Evolutionary conservation across 2,797 vertebrate species (phyloP), one percentile per base, ranked within the genome.

Genomic region (Gobio occitaniae): DNA sequence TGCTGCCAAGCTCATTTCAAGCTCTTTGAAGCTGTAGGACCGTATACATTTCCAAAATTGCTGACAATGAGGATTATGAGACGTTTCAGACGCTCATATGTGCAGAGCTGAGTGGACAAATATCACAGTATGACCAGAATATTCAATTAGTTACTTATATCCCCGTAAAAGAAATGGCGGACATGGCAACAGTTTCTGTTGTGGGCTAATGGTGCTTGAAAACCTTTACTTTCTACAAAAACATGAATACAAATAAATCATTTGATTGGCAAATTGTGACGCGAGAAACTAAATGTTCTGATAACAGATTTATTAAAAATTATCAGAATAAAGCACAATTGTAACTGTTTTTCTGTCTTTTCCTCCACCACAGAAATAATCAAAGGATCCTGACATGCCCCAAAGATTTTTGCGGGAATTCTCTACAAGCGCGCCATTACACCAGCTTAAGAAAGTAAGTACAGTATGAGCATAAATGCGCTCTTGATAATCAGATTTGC

Each of bases 291-390:
- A 87, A 80, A 84, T 86, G 83, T 86, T 84, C 87, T 84, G 76
- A 86, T 84, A 72, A 69, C 85, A 87, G 89, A 90, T 95, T 95
- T 88, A 95, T 91, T 94, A 78, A 90, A 75, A 91, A 90, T 86
- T 87, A 91, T 91, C 61, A 38, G 90, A 89, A 90, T 88, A 88
- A 68, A 91, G 86, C 88, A 87, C 71, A 48, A 78, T 16, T 70
- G 86, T 89, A 84, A 92, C 86, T 32, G 16, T 68, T 12, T 76
- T 9, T 38, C n/a, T 76, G 61, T 68, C 11, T 65, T 44, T 78
- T 70, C 68, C 68, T 63, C 66, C 83, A 78, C 52, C 76, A 50
- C 75, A 84, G 83, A 50, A 63, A 71, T 48, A 56, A 47, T 69
- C 52, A 13, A 78, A 84, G 75, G 72, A 84, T 47, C 68, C 48